phyloP scores from a whole-genome alignment of 2,797 vertebrate genomes.

The Emys orbicularis region DNA sequence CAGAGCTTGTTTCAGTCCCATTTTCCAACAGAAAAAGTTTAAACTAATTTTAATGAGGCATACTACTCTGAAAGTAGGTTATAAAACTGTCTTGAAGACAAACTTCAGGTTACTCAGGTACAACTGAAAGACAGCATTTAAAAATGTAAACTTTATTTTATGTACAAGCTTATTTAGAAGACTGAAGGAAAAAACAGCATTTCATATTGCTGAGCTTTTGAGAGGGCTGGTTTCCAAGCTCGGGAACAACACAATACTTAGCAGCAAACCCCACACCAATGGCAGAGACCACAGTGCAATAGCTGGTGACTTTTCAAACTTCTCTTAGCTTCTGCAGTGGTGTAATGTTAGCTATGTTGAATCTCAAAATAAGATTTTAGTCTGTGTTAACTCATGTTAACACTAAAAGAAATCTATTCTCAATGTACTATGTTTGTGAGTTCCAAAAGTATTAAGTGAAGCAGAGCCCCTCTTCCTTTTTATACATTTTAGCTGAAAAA shows the following conservation, averaged over 20 bases:
- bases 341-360: slow-evolving; percentile 48
- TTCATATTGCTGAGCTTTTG: slow-evolving; percentile 80
- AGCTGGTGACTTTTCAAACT: slow-evolving; percentile 67
- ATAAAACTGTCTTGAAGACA: slow-evolving; percentile 65
- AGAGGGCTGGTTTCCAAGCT: slow-evolving; percentile 75
- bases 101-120: slow-evolving; percentile 73
- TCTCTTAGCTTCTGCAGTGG: slow-evolving; percentile 18
- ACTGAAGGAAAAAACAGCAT: slow-evolving; percentile 72
- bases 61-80: slow-evolving; percentile 48
- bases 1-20: slow-evolving; percentile 63
- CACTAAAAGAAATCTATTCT: slow-evolving; percentile 50
- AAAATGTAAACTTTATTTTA: slow-evolving; percentile 83
- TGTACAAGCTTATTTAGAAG: slow-evolving; percentile 79
- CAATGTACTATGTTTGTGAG: not conserved
- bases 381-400: slow-evolving; percentile 44
- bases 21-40: slow-evolving; percentile 50
- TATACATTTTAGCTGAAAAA: slow-evolving; percentile 64
- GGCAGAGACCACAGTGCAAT: slow-evolving; percentile 75
- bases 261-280: slow-evolving; percentile 68
- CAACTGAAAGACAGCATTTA: slow-evolving; percentile 67
- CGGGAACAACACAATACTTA: slow-evolving; percentile 67
- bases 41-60: slow-evolving; percentile 27
- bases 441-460: slow-evolving; percentile 45
- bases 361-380: slow-evolving; percentile 63
- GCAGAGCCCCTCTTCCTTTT: slow-evolving; percentile 43